Base-by-base conservation (phyloP, 2,888 invertebrate genomes). In the Neocrepidodera transversa region DNA sequence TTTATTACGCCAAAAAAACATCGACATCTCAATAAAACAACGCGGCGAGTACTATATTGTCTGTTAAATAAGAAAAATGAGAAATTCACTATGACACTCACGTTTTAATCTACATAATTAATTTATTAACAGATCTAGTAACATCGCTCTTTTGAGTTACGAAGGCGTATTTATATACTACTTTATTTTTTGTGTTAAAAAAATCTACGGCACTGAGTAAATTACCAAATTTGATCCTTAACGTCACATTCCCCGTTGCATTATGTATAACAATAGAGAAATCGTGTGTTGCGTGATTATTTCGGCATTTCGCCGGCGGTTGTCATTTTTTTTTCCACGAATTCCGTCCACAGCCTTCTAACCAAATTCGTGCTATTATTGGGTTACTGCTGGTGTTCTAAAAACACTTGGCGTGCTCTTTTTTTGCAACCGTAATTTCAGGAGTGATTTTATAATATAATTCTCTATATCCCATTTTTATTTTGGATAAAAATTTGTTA, bases 281-380 rank as follows among this genome's bases (percentile, higher is more conserved):
- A 32, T 50, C 32, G 36, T 51, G 61, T 66, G 52, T 74, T 68
- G 75, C 74, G 75, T 75, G 75, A 73, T 71, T 68, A 69, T 71
- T 72, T 65, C 66, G 68, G 68, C 68, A 62, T 73, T 74, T 71
- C 59, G 74, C 74, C 74, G 65, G 70, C 67, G 74, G 74, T 73
- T 73, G 73, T 74, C 72, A 74, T n/a, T n/a, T n/a, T 71, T 73
- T 74, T 72, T 74, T 70, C 67, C 60, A 11, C 51, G 65, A 59
- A 65, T 61, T 65, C 65, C 51, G 30, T 35, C 65, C 65, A 23
- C 36, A 23, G 32, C 67, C 71, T 71, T 69, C 63, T 54, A 52
- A 53, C 52, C 42, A 54, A 54, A 60, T 62, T 65, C 60, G 60
- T 62, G 64, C 62, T 60, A 53, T 62, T 64, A 64, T 62, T 62